Evolutionary conservation across 2,888 invertebrate species (phyloP), one percentile per base, ranked within the genome.

Genomic region (Diarsia rubi): DNA sequence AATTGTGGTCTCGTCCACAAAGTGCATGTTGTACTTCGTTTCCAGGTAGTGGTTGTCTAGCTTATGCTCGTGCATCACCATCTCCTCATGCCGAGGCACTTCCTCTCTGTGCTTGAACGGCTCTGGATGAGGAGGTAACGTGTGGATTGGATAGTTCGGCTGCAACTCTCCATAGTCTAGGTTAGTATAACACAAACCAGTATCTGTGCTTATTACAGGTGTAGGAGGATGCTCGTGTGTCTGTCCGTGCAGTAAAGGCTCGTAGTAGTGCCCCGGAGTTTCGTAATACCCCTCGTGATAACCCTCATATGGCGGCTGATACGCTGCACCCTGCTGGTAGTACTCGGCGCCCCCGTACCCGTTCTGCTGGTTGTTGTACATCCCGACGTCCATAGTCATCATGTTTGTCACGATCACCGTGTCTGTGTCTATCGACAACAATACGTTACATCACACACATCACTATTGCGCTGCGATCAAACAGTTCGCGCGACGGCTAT

Each of bases 171-270:
- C 97, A 89, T 98, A 98, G 93, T 99, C 99, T 88, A 99, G 95
- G 92, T 99, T 99, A 0, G 99, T 99, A 93, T 99, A 99, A 93
- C 98, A 98, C 77, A 99, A 96, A 0, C 99, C 99, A 60, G 98
- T 98, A 90, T 98, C 98, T 1, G 98, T 98, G 90, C 98, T 98
- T 86, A 98, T 98, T 64, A 98, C 98, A 21, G 97, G 97, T 5
- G 97, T 95, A 0, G 97, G 92, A 31, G 97, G 95, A 73, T 96
- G 96, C 69, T 95, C 95, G 72, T 93, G 94, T 71, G 95, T 92
- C 73, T 96, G 96, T 80, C 96, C 92, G 83, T 94, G 93, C 68
- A 96, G 90, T 71, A 97, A 91, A 12, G 95, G 94, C 79, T 96
- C 96, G 90, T 97, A 97, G 88, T 97, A 97, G 77, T 96, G 96